A percentile compares a stretch with the other conserved stretches of the same genome.
Conservation (phyloP, 2,888 invertebrate species). For the Molanna angustata region DNA sequence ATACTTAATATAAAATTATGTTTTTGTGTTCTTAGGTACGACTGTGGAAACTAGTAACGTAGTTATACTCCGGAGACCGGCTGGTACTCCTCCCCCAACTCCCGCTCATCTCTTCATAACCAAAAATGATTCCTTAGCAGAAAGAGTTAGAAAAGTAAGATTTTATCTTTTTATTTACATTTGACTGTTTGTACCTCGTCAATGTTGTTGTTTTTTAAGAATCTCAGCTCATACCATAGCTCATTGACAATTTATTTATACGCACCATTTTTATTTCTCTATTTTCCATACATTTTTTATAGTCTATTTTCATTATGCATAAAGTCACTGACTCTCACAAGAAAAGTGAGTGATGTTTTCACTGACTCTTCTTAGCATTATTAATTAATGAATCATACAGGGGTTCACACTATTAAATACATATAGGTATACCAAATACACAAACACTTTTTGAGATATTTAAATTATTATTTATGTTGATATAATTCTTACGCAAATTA, state of each 20-base stretch:
- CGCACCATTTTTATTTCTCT: neutral
- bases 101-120: constrained; percentile 58
- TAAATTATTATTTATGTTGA: too few species aligned
- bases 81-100: constrained; percentile 52
- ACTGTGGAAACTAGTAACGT: constrained; percentile 23
- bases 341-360: neutral
- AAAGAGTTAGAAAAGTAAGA: constrained; percentile 64
- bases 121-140: constrained; percentile 67
- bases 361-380: too few species aligned
- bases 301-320: neutral
- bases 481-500: too few species aligned
- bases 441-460: too few species aligned
- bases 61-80: constrained; percentile 53
- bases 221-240: too few species aligned
- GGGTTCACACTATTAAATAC: too few species aligned
- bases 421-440: too few species aligned
- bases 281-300: neutral
- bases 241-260: neutral
- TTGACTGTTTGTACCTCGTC: too few species aligned
- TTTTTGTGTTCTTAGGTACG: too few species aligned
- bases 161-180: neutral
- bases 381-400: too few species aligned
- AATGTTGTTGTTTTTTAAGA: too few species aligned
- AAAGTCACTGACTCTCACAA: neutral
- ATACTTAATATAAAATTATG: too few species aligned